Percentiles rank a stretch among this genome's conserved stretches.
phyloP scores from a whole-genome alignment of 2,113 vertebrate species.

The Cebus imitator region DNA sequence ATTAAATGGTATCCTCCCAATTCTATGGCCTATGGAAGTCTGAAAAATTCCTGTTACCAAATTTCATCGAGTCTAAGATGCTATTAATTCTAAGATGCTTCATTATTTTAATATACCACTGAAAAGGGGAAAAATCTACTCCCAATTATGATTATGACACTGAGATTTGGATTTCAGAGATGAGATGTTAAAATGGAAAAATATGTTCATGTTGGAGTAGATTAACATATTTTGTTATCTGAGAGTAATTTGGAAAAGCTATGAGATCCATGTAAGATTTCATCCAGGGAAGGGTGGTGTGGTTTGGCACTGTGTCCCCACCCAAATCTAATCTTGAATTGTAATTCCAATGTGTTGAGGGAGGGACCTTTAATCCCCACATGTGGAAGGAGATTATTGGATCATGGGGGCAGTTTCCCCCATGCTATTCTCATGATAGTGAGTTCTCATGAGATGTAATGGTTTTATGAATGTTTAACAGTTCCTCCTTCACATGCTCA shows the following conservation, averaged over 20 bases:
- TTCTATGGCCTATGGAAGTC: neutral
- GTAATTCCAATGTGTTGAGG: too few relatives aligned
- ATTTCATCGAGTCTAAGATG: neutral
- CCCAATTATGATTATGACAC: neutral
- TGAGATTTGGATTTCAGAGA: conserved; percentile 6
- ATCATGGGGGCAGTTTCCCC: too few relatives aligned
- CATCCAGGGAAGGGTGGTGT: neutral
- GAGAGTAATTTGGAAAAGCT: neutral
- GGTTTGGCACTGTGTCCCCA: too few relatives aligned
- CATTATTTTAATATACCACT: neutral
- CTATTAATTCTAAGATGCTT: neutral
- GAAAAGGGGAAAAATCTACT: neutral
- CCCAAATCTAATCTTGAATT: too few relatives aligned
- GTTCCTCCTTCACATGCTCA: too few relatives aligned
- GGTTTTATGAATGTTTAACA: too few relatives aligned
- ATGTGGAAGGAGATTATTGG: too few relatives aligned
- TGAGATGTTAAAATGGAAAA: conserved; percentile 7
- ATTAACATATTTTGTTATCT: neutral
- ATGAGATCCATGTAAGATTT: neutral
- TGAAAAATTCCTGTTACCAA: neutral
- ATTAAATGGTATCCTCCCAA: neutral
- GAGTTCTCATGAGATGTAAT: too few relatives aligned
- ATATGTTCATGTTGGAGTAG: neutral
- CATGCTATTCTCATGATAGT: too few relatives aligned
- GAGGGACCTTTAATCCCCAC: too few relatives aligned